phyloP scores from a whole-genome alignment of 2,888 invertebrate genomes.

The Tenthredo notha region DNA sequence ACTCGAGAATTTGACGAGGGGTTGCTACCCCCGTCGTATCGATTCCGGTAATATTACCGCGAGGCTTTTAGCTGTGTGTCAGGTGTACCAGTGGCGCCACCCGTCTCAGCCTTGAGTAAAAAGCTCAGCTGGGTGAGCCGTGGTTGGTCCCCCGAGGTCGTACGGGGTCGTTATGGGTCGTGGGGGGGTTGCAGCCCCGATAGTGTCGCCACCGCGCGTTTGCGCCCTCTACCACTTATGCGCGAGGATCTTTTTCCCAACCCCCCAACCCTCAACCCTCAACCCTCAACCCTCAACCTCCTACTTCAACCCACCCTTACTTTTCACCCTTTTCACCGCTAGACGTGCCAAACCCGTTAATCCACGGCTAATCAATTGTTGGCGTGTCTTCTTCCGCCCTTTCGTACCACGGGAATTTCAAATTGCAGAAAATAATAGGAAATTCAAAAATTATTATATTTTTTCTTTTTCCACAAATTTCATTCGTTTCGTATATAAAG shows the following conservation, averaged over 20 bases:
- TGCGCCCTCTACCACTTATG: conserved; percentile 63
- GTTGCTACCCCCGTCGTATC: conserved; percentile 47
- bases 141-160: conserved; percentile 48
- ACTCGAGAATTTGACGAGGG: conserved; percentile 34
- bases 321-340: conserved; percentile 44
- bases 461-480: background rate
- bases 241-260: conserved; percentile 19
- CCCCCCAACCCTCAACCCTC: background rate
- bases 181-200: conserved; percentile 29
- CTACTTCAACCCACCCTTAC: background rate
- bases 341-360: conserved; percentile 67
- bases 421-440: background rate
- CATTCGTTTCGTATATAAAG: background rate
- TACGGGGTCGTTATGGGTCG: conserved; percentile 36
- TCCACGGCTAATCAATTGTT: conserved; percentile 67
- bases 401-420: background rate
- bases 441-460: too few species aligned
- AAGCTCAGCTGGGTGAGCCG: conserved; percentile 38
- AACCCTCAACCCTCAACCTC: conserved; percentile 28
- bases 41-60: conserved; percentile 48
- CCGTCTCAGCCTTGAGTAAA: conserved; percentile 4
- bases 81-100: conserved; percentile 36
- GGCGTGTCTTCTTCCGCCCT: conserved; percentile 15
- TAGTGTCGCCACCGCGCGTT: conserved; percentile 65
- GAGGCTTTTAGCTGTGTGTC: conserved; percentile 41